These are phyloP conservation scores for Lordiphosa andalusiaca DNA, from an alignment of 2,888 invertebrate species.

Conservation along the genomic window DNA sequence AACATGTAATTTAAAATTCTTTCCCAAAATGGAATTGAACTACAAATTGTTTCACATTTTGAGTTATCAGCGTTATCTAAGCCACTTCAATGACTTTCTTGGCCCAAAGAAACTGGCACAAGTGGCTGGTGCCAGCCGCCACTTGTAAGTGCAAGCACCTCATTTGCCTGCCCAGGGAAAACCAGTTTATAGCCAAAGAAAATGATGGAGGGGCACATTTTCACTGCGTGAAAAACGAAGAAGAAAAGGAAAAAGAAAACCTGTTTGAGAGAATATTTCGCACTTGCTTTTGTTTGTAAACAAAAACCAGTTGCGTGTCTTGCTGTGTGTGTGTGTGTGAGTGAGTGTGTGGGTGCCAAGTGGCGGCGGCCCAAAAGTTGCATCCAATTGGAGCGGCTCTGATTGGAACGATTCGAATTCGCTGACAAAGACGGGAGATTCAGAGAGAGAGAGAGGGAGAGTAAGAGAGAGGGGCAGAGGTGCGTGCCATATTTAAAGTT, in stretches of 20 bases:
- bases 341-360: slow-evolving; percentile 4
- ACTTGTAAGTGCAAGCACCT: slow-evolving; percentile 2
- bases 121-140: slow-evolving; percentile 17
- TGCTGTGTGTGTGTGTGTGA: slow-evolving; percentile 1
- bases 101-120: slow-evolving; percentile 38
- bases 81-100: background rate
- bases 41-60: too few species aligned
- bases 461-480: background rate
- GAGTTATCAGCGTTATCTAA: too few species aligned
- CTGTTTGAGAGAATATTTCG: slow-evolving; percentile 38
- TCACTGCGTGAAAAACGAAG: slow-evolving; percentile 19
- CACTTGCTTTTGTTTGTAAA: slow-evolving; percentile 62
- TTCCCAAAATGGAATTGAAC: too few species aligned
- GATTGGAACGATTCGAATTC: slow-evolving; percentile 17
- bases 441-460: background rate
- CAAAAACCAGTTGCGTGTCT: slow-evolving; percentile 55
- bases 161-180: slow-evolving; percentile 18
- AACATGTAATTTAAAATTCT: too few species aligned
- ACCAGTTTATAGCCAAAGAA: slow-evolving; percentile 39
- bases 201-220: slow-evolving; percentile 27
- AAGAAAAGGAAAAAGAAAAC: slow-evolving; percentile 36
- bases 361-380: background rate
- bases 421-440: background rate
- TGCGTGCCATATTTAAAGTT: slow-evolving; percentile 5
- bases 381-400: slow-evolving; percentile 10